Base-by-base conservation (phyloP, 1,140 invertebrate species). In the Lordiphosa collinella region DNA sequence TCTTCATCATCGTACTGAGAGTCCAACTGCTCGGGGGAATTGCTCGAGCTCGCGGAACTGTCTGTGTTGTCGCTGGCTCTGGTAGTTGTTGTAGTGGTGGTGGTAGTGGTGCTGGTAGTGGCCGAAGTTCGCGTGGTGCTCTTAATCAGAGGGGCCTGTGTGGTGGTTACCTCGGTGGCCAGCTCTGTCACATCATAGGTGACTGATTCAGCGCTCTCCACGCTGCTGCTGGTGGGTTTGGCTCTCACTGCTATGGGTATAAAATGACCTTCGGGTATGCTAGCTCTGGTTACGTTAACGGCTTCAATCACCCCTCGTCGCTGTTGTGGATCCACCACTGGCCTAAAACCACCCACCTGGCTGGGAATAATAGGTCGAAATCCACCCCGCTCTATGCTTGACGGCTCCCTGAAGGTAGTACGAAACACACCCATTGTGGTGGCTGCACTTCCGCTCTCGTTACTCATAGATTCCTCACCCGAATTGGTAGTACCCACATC, bases 281-380 rank as follows among this genome's bases (percentile, higher is more conserved):
- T 41, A 9, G 50, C 13, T 18, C 46, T 59, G 3, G 72, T 84
- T 2, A 61, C 52, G 36, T 87, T 76, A 2, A 88, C 73, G 0
- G 62, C 54, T 49, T 86, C 85, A 3, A 87, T 67, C 1, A 72
- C 25, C 0, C 86, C 86, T 1, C 80, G 67, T 6, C 76, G 69
- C 36, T 80, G 76, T 12, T 82, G 67, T 1, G 86, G 86, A 86
- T 88, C 76, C 40, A 69, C 80, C 1, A 88, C 79, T 1, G 87
- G 93, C 92, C 89, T 93, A 64, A 95, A 95, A 10, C 94, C 94
- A 9, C 93, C 92, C 55, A 92, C 89, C 35, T 91, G 91, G 22
- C 91, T 91, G 6, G 94, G 94, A 22, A 93, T 86, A 49, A 95
- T 90, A 11, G 94, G 94, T 7, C 92, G 89, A 75, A 95, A 95